A percentile compares a stretch with the other conserved stretches of the same genome.
These are phyloP conservation scores for Cydia fagiglandana DNA, from an alignment of 1,140 invertebrate species.

Conservation along the genomic window DNA sequence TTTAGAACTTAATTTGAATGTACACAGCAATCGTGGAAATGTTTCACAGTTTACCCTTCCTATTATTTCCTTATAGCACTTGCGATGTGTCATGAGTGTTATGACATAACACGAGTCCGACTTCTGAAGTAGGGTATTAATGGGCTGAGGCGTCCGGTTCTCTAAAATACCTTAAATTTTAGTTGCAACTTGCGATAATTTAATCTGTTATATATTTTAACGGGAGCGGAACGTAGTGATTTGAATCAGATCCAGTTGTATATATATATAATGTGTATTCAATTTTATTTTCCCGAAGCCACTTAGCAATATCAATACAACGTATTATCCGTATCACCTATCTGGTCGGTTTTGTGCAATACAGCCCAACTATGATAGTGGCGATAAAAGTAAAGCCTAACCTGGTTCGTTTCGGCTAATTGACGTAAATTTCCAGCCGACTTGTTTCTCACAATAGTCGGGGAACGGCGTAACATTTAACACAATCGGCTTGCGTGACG, in stretches of 20 bases:
- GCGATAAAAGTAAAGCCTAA: constrained; percentile 7
- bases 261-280: no score
- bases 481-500: constrained; percentile 48
- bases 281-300: background rate
- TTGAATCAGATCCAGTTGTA: no score
- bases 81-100: no score
- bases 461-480: constrained; percentile 58
- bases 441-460: constrained; percentile 53
- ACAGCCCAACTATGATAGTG: background rate
- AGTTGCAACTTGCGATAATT: no score
- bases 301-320: background rate
- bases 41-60: background rate
- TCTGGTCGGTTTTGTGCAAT: background rate
- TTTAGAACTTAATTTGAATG: background rate
- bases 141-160: no score
- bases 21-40: background rate
- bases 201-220: no score
- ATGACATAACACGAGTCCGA: no score
- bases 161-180: no score
- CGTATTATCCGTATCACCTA: background rate
- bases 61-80: no score
- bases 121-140: no score
- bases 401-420: constrained; percentile 56
- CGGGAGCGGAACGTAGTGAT: no score
- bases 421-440: constrained; percentile 59